Percentiles rank a stretch among this genome's conserved stretches.
phyloP scores from a whole-genome alignment of 1,140 invertebrate species.

The Zaprionus nigranus region DNA sequence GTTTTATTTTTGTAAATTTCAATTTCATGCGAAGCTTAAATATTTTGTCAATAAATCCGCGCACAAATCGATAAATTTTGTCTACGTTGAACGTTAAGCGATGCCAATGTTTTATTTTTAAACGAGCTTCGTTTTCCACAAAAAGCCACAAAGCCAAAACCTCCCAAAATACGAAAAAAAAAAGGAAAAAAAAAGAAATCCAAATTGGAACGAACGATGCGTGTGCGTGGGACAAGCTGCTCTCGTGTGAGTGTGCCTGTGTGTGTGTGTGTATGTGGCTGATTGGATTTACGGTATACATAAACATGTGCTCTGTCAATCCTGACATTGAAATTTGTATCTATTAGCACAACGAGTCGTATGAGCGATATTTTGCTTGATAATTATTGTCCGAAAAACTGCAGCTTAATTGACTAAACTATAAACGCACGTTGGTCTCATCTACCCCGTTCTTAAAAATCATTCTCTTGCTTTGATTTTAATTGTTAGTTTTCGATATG shows the following conservation, averaged over 20 bases:
- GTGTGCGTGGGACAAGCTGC: conserved; percentile 18
- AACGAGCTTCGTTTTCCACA: conserved; percentile 19
- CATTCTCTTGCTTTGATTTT: conserved; percentile 28
- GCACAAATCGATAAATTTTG: conserved; percentile 46
- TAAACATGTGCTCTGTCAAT: conserved; percentile 22
- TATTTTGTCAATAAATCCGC: conserved; percentile 45
- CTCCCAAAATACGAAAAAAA: background rate
- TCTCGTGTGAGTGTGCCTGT: conserved; percentile 14
- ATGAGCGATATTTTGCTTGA: conserved; percentile 38
- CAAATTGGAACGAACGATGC: conserved; percentile 33
- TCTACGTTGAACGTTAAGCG: conserved; percentile 6
- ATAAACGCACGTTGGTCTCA: background rate
- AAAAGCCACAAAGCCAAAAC: conserved; percentile 20
- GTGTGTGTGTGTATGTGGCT: conserved; percentile 23
- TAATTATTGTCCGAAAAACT: background rate
- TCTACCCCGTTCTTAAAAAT: conserved; percentile 7
- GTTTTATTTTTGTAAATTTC: conserved; percentile 7
- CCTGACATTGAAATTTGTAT: conserved; percentile 60
- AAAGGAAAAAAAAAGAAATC: conserved; percentile 14
- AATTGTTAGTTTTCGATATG: conserved; percentile 15
- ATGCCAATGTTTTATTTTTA: conserved; percentile 45
- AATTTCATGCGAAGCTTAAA: conserved; percentile 3
- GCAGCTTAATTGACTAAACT: background rate
- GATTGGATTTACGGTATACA: conserved; percentile 59
- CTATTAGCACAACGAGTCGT: conserved; percentile 58